Percentiles rank a stretch among this genome's conserved stretches.
Evolutionary conservation across 2,113 vertebrate species (phyloP).

Genomic region (Oriolus oriolus): DNA sequence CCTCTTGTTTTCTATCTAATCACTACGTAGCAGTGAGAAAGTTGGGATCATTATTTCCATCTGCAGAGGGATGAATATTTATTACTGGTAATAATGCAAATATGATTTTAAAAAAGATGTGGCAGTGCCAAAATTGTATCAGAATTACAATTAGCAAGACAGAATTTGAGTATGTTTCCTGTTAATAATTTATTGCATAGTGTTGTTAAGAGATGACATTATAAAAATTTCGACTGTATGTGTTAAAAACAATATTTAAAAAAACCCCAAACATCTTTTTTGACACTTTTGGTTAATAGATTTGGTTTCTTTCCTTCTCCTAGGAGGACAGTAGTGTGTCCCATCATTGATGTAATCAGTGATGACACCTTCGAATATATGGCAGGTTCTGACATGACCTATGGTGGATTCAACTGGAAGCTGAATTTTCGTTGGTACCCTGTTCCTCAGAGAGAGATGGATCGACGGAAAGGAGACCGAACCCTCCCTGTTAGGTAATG

Average conservation of each 20-base stretch:
- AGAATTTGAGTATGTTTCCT: background rate
- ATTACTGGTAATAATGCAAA: background rate
- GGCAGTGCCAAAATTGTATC: background rate
- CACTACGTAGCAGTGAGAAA: background rate
- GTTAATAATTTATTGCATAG: background rate
- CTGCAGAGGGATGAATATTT: background rate
- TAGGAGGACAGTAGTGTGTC: slow-evolving; percentile 95
- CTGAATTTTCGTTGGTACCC: slow-evolving; percentile 98
- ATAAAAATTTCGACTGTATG: background rate
- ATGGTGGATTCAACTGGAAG: slow-evolving; percentile 99
- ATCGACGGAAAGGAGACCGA: slow-evolving; percentile 95
- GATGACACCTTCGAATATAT: slow-evolving; percentile 99
- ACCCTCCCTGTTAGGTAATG: slow-evolving; percentile 90
- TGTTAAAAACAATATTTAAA: background rate
- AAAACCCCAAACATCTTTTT: background rate
- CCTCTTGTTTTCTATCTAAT: background rate
- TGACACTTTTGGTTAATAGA: background rate
- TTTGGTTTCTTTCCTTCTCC: background rate
- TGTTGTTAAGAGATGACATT: background rate
- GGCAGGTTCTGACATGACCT: slow-evolving; percentile 99
- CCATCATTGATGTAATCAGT: slow-evolving; percentile 98
- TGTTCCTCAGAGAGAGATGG: slow-evolving; percentile 98
- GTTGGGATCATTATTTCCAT: background rate
- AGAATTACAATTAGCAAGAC: background rate
- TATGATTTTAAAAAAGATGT: background rate